Evolutionary conservation across 2,797 vertebrate genomes (phyloP).

Genomic region (Crax fasciolata): DNA sequence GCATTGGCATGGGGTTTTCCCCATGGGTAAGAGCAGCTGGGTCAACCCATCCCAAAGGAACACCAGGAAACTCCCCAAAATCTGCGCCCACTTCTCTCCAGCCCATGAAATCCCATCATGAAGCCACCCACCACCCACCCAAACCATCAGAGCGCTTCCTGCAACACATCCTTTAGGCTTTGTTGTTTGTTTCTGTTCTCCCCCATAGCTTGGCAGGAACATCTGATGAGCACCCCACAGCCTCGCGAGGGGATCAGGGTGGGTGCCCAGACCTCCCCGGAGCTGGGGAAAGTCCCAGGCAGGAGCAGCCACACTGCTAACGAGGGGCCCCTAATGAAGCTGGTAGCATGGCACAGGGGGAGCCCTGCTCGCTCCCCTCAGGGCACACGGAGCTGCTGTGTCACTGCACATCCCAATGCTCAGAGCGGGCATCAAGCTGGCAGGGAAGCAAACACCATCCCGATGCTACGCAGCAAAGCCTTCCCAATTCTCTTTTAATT

Average conservation of each 20-base stretch:
- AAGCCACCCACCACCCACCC: background rate
- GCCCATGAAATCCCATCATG: accelerated
- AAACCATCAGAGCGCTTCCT: background rate
- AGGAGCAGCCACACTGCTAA: background rate
- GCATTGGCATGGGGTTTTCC: background rate
- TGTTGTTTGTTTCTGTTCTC: background rate
- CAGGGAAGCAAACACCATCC: background rate
- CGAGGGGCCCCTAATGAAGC: accelerated
- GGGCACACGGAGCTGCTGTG: background rate
- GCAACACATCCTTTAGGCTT: background rate
- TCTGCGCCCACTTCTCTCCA: accelerated
- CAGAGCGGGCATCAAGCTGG: background rate
- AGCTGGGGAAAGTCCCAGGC: background rate
- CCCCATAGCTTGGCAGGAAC: background rate
- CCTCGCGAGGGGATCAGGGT: accelerated
- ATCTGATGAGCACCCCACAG: background rate
- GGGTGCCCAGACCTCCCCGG: background rate
- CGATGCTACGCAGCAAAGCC: background rate
- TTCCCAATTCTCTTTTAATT: background rate
- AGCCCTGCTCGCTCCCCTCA: background rate
- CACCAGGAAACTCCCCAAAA: background rate
- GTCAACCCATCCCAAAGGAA: background rate
- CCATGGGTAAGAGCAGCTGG: background rate
- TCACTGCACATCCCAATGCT: background rate
- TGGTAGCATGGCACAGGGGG: accelerated